Conservation (phyloP, 2,113 vertebrate genomes). For the Oncorhynchus keta region DNA sequence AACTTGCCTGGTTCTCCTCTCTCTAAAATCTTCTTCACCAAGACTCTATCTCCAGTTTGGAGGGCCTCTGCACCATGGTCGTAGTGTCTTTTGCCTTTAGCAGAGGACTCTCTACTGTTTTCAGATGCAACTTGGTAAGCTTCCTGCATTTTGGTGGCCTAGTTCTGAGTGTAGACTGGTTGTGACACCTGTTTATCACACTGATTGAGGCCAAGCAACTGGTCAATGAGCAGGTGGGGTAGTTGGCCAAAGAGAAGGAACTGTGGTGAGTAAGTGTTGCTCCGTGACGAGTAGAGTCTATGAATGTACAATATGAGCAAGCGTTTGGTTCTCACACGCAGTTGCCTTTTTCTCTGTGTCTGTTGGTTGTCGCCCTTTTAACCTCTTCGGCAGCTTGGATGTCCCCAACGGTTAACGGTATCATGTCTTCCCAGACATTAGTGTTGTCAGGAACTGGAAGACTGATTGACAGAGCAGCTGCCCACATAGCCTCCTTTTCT, state of each 20-base stretch:
- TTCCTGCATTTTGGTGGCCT: not conserved
- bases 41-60: not conserved
- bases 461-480: too few species aligned
- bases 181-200: not conserved
- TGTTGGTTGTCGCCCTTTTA: not conserved
- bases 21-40: not conserved
- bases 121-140: not conserved
- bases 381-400: constrained; percentile 1
- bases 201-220: not conserved
- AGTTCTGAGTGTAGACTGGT: not conserved
- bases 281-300: constrained; percentile 16
- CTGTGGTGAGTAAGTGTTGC: not conserved
- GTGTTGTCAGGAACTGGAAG: too few species aligned
- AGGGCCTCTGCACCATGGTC: not conserved
- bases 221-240: not conserved
- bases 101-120: not conserved
- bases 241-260: not conserved
- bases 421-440: too few species aligned
- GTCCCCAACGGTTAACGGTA: not conserved
- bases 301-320: constrained; percentile 6
- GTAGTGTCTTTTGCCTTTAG: not conserved
- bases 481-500: too few species aligned
- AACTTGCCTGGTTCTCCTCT: not conserved
- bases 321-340: not conserved
- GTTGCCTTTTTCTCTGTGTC: not conserved